Evolutionary conservation across 1,140 invertebrate species (phyloP).

Genomic region (Ganaspis sp.): DNA sequence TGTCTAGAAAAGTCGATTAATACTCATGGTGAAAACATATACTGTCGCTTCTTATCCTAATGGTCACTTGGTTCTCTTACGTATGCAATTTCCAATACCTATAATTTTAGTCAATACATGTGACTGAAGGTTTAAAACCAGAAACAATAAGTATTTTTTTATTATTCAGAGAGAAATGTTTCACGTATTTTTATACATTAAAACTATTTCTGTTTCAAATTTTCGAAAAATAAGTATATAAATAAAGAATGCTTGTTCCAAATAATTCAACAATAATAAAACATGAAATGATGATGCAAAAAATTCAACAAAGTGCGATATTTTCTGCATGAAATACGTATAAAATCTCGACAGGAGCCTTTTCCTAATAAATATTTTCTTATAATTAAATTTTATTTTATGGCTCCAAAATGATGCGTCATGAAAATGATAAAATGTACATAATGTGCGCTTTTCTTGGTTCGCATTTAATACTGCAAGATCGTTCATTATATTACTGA

Average conservation of each 20-base stretch:
- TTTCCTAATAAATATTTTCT: slow-evolving; percentile 67
- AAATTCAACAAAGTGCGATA: background rate
- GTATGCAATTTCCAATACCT: background rate
- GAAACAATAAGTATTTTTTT: background rate
- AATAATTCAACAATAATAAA: background rate
- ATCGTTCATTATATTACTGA: slow-evolving; percentile 49
- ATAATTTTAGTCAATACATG: background rate
- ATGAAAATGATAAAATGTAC: slow-evolving; percentile 59
- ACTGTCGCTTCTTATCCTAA: slow-evolving; percentile 13
- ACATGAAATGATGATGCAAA: background rate
- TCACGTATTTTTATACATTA: background rate
- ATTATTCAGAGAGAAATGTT: too few species aligned
- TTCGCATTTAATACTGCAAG: slow-evolving; percentile 73
- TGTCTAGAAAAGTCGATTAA: slow-evolving; percentile 11
- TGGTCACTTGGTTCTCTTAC: slow-evolving; percentile 22
- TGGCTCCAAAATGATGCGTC: slow-evolving; percentile 44
- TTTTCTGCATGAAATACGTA: background rate
- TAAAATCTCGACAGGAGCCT: slow-evolving; percentile 33
- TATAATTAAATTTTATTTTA: slow-evolving; percentile 65
- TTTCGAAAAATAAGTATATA: background rate
- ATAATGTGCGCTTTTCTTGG: slow-evolving; percentile 59
- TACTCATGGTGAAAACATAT: slow-evolving; percentile 27
- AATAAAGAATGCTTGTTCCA: too few species aligned
- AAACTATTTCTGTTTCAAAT: background rate
- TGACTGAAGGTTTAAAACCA: background rate